Evolutionary conservation across 2,797 vertebrate genomes (phyloP), one percentile per base, ranked within the genome.

Genomic region (Micromesistius poutassou): DNA sequence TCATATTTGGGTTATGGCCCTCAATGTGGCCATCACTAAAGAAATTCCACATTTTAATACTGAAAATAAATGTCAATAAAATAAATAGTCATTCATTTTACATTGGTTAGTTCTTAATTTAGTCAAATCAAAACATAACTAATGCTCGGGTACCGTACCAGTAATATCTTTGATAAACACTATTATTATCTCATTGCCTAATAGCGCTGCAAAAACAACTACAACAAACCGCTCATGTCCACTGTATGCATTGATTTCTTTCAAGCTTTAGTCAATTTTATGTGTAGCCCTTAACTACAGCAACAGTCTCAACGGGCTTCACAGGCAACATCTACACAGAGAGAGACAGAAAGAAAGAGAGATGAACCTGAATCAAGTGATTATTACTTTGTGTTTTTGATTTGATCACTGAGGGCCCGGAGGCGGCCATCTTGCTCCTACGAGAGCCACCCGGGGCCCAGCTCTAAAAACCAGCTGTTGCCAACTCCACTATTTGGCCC

Each of bases 401-500:
- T 55, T 55, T 19, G 50, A 55, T 55, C 50, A 22, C 16, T 22
- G 50, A 55, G 16, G 50, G 50, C 16, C 50, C 4, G 16, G 50
- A 22, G 50, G 50, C 50, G 0, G 50, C 50, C 50, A 55, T 55
- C 50, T 55, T 55, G 50, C 19, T 55, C 50, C 50, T 55, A 55
- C 50, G n/a, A 7, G 50, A 55, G 50, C 50, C 50, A n/a, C 19
- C 50, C 22, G 50, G 50, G 50, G 42, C 40, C 76, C 84, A 79
- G 80, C 85, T 89, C 84, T 87, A 91, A 88, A 93, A 95, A 92
- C 50, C 93, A 94, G 95, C 94, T 96, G 95, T 92, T 95, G 93
- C 92, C 85, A 93, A 83, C 88, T 84, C 90, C 94, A 91, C 91
- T 92, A 89, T 93, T 93, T 94, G 93, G 93, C 94, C 94, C 94